Evolutionary conservation across 2,888 invertebrate genomes (phyloP).

Genomic region (Balanococcus diminutus): DNA sequence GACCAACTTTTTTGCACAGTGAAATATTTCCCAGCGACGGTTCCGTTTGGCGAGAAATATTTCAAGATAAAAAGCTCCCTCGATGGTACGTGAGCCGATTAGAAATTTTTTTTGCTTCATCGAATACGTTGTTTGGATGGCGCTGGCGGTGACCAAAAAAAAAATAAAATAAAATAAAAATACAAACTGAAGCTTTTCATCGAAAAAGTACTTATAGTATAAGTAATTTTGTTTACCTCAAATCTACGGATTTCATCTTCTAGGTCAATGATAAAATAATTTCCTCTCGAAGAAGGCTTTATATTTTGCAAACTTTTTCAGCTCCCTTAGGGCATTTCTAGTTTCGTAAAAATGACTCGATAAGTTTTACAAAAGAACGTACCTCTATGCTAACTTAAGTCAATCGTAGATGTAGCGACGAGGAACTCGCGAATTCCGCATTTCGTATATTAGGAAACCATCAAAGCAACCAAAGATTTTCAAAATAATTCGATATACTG

Average conservation of each 20-base stretch:
- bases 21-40: too few species aligned
- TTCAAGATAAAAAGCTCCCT: not conserved
- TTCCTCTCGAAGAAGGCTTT: slow-evolving; percentile 1
- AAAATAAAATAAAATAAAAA: too few species aligned
- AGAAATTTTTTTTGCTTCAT: not conserved
- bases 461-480: too few species aligned
- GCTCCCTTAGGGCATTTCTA: not conserved
- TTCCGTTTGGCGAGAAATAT: too few species aligned
- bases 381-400: not conserved
- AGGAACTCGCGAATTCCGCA: too few species aligned
- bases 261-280: slow-evolving; percentile 34
- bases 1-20: not conserved
- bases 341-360: not conserved
- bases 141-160: too few species aligned
- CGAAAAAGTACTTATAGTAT: not conserved
- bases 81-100: slow-evolving; percentile 9
- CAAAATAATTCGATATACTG: too few species aligned
- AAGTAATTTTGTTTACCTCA: slow-evolving; percentile 13
- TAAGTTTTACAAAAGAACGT: not conserved
- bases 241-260: slow-evolving; percentile 16
- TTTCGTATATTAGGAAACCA: too few species aligned
- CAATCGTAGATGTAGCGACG: too few species aligned
- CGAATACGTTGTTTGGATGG: not conserved
- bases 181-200: not conserved
- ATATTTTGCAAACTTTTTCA: slow-evolving; percentile 17